Conservation (phyloP, 2,888 invertebrate species). For the Panorpa germanica region DNA sequence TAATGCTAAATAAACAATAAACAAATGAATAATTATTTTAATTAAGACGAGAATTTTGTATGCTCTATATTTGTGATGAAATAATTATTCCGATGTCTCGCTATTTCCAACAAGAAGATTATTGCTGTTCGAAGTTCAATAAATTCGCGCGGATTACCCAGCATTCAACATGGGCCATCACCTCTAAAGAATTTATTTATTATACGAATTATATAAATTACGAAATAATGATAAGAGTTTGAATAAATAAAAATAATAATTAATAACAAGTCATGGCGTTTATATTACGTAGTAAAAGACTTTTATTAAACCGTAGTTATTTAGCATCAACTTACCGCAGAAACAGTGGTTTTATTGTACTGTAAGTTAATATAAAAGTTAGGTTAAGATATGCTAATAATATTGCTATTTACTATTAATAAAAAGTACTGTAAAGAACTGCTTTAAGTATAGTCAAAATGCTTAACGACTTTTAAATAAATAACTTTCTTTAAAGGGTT, state of each 20-base stretch:
- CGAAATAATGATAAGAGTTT: no score
- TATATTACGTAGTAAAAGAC: slow-evolving; percentile 1
- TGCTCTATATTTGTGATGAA: no score
- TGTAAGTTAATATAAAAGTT: slow-evolving; percentile 34
- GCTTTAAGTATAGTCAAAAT: neutral
- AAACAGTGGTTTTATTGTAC: slow-evolving; percentile 44
- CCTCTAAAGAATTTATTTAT: no score
- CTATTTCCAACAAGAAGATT: no score
- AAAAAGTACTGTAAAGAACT: slow-evolving; percentile 2
- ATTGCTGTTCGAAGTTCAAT: no score
- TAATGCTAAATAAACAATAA: no score
- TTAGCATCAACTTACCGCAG: slow-evolving; percentile 13
- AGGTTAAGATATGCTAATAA: neutral
- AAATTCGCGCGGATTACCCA: no score
- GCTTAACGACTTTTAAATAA: neutral
- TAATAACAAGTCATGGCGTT: neutral
- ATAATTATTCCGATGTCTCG: no score
- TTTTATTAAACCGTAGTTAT: slow-evolving; percentile 1
- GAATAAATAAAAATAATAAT: neutral
- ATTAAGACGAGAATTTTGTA: no score
- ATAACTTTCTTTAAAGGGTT: slow-evolving; percentile 30
- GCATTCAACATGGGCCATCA: no score
- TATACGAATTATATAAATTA: no score
- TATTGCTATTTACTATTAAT: neutral
- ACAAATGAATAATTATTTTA: no score